phyloP scores from a whole-genome alignment of 2,888 invertebrate genomes.

The Phaedon cochleariae region DNA sequence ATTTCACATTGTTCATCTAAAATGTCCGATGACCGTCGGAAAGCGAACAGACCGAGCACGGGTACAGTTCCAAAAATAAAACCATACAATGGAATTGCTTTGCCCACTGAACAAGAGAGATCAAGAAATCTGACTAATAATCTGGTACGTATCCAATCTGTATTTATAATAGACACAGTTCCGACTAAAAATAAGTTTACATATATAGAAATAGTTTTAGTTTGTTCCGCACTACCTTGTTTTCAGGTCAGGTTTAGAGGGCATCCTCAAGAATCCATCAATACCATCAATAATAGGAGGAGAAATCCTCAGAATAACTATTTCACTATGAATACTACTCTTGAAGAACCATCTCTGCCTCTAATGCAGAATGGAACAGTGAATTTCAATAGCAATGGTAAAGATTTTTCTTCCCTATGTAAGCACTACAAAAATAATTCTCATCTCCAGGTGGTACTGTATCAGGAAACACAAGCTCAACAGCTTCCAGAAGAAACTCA shows the following conservation, averaged over 20 bases:
- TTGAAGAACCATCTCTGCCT: conserved; percentile 40
- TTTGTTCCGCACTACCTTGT: conserved; percentile 26
- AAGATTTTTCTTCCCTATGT: conserved; percentile 1
- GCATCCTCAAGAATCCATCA: conserved; percentile 42
- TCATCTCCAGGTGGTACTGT: not conserved
- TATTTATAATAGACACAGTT: conserved; percentile 29
- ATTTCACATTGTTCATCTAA: conserved; percentile 10
- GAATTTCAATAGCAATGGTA: conserved; percentile 28
- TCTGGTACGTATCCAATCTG: conserved; percentile 48
- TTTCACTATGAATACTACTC: conserved; percentile 46
- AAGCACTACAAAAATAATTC: not conserved
- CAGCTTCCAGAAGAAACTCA: conserved; percentile 58
- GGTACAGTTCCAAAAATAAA: conserved; percentile 74
- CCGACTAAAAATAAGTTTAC: conserved; percentile 42
- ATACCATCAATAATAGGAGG: conserved; percentile 50
- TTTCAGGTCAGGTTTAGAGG: conserved; percentile 53
- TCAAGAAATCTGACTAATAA: conserved; percentile 56
- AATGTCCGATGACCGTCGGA: conserved; percentile 58
- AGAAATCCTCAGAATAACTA: conserved; percentile 48
- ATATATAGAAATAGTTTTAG: conserved; percentile 22
- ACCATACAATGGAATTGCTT: conserved; percentile 48
- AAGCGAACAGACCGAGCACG: conserved; percentile 61
- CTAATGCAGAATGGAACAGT: conserved; percentile 22
- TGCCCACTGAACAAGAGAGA: conserved; percentile 44
- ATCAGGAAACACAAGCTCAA: conserved; percentile 46